Base-by-base conservation (phyloP, 30 jellyfish, hydroid and myxozoan species). In the Cassiopea andromeda region DNA sequence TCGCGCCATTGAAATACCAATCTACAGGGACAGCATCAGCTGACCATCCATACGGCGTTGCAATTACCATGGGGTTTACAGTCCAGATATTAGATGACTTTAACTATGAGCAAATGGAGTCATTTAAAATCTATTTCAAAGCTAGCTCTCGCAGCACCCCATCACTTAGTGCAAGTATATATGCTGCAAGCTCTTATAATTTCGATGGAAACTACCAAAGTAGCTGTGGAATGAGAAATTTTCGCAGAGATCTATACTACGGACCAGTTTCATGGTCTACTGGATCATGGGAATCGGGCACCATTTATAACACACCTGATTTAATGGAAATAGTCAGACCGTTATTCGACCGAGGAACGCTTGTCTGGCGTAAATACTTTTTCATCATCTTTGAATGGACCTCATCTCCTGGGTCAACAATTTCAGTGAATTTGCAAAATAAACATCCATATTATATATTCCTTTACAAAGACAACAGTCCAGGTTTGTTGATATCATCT, bases 251-350 rank as follows among this genome's bases (percentile, higher is more conserved):
- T 74, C 70, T 73, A 19, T 85, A 73, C 45, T 27, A 49, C 4
- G 93, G 87, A 17, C 93, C 93, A 14, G 44, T 85, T 48, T 16
- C 50, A 38, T 85, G 93, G 93, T 18, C 27, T n/a, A 75, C 86
- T 2, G 71, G 82, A 6, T 70, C 81, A 17, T 45, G 80, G 81
- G 73, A 19, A 16, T 46, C 50, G 16, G 82, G 46, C 7, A 64
- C 19, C 73, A 38, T n/a, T 4, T 75, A 73, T 83, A 27, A 48
- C 10, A 38, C 93, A 15, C 93, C 93, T 4, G 93, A 85, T 64
- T 19, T 85, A 19, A 60, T 13, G 70, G 60, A 54, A 7, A 85
- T 85, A 12, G 44, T 85, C 69, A 16, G 43, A 64, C 93, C 93
- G 87, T 44, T 85, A 27, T 46, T 72, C 17, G 80, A 16, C 64